Conservation (phyloP, 1,140 invertebrate genomes). For the Berghia stephanieae region DNA sequence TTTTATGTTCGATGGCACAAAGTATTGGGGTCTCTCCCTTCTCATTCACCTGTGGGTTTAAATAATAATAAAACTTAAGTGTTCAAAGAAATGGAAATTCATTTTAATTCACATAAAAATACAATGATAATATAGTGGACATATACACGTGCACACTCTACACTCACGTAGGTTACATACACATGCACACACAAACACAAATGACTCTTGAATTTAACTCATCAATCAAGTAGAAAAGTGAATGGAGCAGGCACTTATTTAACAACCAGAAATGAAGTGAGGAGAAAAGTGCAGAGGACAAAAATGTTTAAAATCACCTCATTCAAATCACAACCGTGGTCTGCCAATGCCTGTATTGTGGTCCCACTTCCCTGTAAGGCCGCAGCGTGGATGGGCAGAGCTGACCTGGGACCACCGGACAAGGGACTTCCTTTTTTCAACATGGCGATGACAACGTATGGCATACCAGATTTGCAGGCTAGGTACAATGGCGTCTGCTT, state of each 20-base stretch:
- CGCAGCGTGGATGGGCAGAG: conserved; percentile 58
- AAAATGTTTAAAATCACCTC: conserved; percentile 44
- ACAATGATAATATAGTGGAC: no score
- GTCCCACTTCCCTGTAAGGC: conserved; percentile 45
- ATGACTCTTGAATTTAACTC: neutral
- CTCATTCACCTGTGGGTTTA: conserved; percentile 59
- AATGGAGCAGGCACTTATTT: neutral
- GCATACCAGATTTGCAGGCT: conserved; percentile 58
- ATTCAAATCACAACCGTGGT: conserved; percentile 59
- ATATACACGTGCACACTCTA: no score
- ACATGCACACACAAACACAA: conserved; percentile 8
- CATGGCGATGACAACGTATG: conserved; percentile 48
- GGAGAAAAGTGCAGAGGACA: no score
- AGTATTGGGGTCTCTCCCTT: conserved; percentile 58
- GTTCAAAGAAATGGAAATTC: no score
- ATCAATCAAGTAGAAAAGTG: neutral
- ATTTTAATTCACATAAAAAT: neutral
- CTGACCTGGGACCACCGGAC: conserved; percentile 32
- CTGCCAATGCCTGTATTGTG: conserved; percentile 51
- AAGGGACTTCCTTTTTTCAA: conserved; percentile 43
- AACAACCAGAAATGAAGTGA: neutral
- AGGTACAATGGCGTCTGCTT: conserved; percentile 53
- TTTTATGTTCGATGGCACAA: conserved; percentile 52
- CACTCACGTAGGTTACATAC: no score
- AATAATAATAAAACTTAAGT: neutral